Evolutionary conservation across 2,113 vertebrate species (phyloP), one percentile per base, ranked within the genome.

Genomic region (Pelecanus crispus): DNA sequence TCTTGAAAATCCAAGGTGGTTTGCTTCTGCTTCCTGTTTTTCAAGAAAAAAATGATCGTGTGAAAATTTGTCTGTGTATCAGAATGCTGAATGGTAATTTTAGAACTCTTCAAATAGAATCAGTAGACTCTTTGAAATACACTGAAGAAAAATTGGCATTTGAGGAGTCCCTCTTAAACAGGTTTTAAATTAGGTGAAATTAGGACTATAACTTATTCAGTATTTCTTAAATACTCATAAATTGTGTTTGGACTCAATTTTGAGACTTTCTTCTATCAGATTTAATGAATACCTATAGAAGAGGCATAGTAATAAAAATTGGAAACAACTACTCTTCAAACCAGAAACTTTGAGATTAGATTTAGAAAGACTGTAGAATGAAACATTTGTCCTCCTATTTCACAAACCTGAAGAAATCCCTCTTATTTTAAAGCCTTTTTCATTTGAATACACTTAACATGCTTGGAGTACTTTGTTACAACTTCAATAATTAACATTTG

Each of bases 31-130:
- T 58, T 63, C 38, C 8, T 67, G 16, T 31, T 81, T 92, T 71
- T 55, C 61, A 88, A 34, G 38, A n/a, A 29, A 65, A 77, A 88
- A 82, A n/a, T 1, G 0, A 40, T 42, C 2, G 3, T 31, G 10
- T 83, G 55, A 66, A 81, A 73, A 66, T 86, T 15, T 88, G 34
- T 77, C 91, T 71, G n/a, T 47, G 40, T 72, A 50, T 77, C 45
- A 73, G 77, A 83, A 94, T 38, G n/a, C 68, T 66, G 45, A 86
- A 50, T 81, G 67, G 36, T 95, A 78, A 91, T 88, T 96, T 95
- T 94, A 87, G 95, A 95, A 74, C 21, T 72, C 79, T 66, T 83
- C 38, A 93, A 66, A 93, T 42, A 88, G 82, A 88, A 88, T 62
- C 59, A 77, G 58, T n/a, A 81, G 62, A n/a, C 34, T 82, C 79